Base-by-base conservation (phyloP, 2,113 vertebrate species). In the Hippolais icterina region DNA sequence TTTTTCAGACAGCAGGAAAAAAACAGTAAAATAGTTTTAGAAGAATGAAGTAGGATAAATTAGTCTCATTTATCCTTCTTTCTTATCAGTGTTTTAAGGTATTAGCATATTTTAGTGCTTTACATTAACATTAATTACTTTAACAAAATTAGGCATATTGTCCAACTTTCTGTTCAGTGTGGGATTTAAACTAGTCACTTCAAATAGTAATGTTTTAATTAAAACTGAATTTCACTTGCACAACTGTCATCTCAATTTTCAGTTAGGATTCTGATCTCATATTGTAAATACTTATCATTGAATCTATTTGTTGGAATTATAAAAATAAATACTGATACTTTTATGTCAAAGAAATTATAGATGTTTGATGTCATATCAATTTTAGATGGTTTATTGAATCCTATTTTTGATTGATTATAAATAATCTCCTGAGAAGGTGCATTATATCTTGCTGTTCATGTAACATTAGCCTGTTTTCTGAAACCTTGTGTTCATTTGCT, bases 31-130 rank as follows among this genome's bases (percentile, higher is more conserved):
- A 37, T 88, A 86, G 50, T 85, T 96, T 92, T 69, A 72, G 80
- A 94, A 95, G 90, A 96, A 90, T 85, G 94, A 97, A 95, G 78
- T 83, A 86, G 84, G 87, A 90, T 93, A 91, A 96, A 97, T 96
- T 95, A 96, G 86, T 50, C 59, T 89, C 14, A 15, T 93, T 77
- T 89, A 90, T 71, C 70, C 87, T 97, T 85, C 84, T 75, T 95
- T 97, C 96, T 97, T 95, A 96, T 95, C 88, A 70, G 23, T 68
- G 57, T 76, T 90, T 92, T 87, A 81, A 52, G 24, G 4, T 93
- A 95, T 97, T 98, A 96, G 61, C 83, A 77, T 97, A 97, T 96
- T 95, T 89, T 87, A 85, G 79, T 95, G 82, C 94, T 97, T 96
- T 81, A 44, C 27, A 87, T 97, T 96, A 95, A 56, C 77, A 79